phyloP scores from a whole-genome alignment of 2,113 vertebrate genomes.

The Erythrocercus mccallii region DNA sequence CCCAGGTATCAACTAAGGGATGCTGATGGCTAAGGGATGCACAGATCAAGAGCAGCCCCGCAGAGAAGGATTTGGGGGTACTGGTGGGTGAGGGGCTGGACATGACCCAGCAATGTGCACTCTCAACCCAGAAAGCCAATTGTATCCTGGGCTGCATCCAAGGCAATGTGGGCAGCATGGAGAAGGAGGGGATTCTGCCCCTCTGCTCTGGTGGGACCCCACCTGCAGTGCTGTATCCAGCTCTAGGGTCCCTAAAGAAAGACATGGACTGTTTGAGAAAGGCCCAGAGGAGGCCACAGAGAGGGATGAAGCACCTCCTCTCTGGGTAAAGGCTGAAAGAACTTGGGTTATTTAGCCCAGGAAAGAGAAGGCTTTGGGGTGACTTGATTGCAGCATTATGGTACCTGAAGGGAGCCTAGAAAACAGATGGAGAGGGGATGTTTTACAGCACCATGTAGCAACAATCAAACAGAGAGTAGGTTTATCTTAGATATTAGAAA shows the following conservation, averaged over 20 bases:
- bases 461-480: not conserved
- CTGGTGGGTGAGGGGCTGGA: not conserved
- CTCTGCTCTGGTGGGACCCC: not conserved
- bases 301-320: not conserved
- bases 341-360: not conserved
- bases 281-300: not conserved
- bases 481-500: not conserved
- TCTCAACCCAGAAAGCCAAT: not conserved
- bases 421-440: not conserved
- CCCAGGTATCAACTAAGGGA: rapidly evolving
- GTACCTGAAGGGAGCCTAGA: not conserved
- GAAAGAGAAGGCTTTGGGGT: not conserved
- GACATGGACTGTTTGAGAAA: too few relatives aligned
- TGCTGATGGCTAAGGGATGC: not conserved
- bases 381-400: not conserved
- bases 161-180: not conserved
- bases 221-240: not conserved
- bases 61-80: not conserved
- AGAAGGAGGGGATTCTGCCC: too few relatives aligned
- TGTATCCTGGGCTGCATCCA: not conserved
- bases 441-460: not conserved
- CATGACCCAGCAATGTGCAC: not conserved
- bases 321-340: not conserved
- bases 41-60: not conserved
- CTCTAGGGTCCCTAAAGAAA: not conserved